Evolutionary conservation across 2,113 vertebrate genomes (phyloP), one percentile per base, ranked within the genome.

Genomic region (Hypanus sabinus): DNA sequence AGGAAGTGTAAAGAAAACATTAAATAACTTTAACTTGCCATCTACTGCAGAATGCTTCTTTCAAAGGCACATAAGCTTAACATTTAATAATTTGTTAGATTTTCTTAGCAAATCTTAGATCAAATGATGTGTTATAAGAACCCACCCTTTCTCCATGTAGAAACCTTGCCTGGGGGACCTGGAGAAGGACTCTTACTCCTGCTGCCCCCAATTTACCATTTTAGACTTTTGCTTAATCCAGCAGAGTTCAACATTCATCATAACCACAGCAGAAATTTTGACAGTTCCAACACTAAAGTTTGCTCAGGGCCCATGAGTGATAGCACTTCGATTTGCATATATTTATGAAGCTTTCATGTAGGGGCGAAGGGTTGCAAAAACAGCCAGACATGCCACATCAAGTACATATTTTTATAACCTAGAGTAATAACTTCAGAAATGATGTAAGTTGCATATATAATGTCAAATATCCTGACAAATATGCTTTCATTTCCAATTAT

Each of bases 381-480:
- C 27, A 85, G 55, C 4, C 11, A 60, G 14, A 14, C 27, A 60
- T n/a, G 57, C 6, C 12, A 27, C 27, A 88, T 87, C 6, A 60
- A 87, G 10, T 16, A 62, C 24, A 88, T n/a, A 88, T 88, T n/a
- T 62, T 62, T 62, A n/a, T 60, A 30, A 88, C 57, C 14, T 88
- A 55, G 83, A 16, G 14, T 30, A 62, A 88, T 62, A 88, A n/a
- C 57, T 88, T 88, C 83, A 88, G 27, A 88, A 60, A 55, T 62
- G 57, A 88, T 88, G 11, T 88, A 88, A 62, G 12, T n/a, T 30
- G 16, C 27, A 62, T 27, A n/a, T 16, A 62, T 62, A 88, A 88
- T 88, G 55, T 57, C 55, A 87, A 62, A 87, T 87, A 87, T 87
- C 83, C 24, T 87, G 55, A 87, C 57, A 55, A 60, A 16, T 87